These are phyloP conservation scores for Mesoclemmys tuberculata DNA, from an alignment of 2,113 vertebrate genomes.

Conservation along the genomic window DNA sequence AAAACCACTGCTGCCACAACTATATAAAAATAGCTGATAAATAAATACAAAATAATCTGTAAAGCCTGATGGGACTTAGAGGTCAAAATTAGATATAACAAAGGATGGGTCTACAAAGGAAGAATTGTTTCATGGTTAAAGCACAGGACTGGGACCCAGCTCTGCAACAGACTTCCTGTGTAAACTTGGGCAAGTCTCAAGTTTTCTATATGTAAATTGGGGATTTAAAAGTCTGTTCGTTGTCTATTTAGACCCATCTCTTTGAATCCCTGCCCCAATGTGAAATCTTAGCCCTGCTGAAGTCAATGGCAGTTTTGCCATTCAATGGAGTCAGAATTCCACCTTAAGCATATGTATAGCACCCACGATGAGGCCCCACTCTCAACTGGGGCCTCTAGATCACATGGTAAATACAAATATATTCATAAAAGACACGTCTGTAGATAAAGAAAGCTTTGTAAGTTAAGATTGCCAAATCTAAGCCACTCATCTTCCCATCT, in stretches of 20 bases:
- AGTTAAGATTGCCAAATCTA: background rate
- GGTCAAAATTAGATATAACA: background rate
- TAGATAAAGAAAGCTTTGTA: background rate
- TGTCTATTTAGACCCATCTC: background rate
- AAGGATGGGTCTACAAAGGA: background rate
- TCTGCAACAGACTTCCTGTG: background rate
- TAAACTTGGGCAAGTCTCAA: background rate
- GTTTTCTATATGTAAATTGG: background rate
- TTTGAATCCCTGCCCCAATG: fast-evolving
- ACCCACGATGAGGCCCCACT: background rate
- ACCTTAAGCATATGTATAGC: background rate
- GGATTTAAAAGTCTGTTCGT: background rate
- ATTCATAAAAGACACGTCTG: background rate
- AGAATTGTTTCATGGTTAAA: background rate
- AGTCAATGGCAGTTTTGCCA: background rate
- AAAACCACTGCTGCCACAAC: background rate
- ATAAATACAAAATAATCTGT: background rate
- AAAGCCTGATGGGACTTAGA: background rate
- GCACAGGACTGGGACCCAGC: background rate
- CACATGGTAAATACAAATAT: background rate
- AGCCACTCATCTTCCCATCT: background rate
- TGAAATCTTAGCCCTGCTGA: fast-evolving
- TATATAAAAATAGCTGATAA: background rate
- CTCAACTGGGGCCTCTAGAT: background rate
- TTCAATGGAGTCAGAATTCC: background rate